Conservation (phyloP, 2,113 vertebrate species). For the Rousettus leschenaultii region DNA sequence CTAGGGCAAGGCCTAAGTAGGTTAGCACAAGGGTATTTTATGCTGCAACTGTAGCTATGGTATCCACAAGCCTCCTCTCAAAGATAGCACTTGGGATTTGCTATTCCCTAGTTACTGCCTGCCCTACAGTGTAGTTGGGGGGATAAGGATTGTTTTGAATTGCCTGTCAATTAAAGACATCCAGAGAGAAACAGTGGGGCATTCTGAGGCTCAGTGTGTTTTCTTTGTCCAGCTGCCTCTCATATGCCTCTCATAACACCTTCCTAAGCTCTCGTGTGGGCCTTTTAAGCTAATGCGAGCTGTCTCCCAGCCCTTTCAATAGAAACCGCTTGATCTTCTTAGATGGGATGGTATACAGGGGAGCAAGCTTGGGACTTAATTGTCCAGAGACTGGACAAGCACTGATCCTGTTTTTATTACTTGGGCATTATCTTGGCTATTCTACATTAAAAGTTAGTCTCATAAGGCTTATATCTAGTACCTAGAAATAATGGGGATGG, state of each 20-base stretch:
- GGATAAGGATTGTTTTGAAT: background rate
- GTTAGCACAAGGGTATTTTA: background rate
- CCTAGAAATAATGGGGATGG: background rate
- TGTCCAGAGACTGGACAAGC: constrained; percentile 19
- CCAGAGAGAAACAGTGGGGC: background rate
- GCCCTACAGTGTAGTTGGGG: background rate
- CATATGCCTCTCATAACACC: background rate
- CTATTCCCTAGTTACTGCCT: background rate
- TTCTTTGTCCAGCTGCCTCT: background rate
- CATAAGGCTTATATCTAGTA: constrained; percentile 29
- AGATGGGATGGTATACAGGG: background rate
- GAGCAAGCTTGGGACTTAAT: background rate
- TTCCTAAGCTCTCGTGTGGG: background rate
- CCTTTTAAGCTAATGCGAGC: background rate
- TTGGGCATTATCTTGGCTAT: constrained; percentile 13
- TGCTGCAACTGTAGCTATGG: background rate
- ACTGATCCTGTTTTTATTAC: constrained; percentile 58
- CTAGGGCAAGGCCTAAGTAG: background rate
- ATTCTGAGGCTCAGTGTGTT: background rate
- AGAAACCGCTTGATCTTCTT: background rate
- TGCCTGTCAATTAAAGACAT: background rate
- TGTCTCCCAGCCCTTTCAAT: constrained; percentile 13
- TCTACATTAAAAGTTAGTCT: constrained; percentile 25
- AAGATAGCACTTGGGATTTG: background rate
- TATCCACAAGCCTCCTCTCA: background rate